phyloP scores from a whole-genome alignment of 2,797 vertebrate genomes.

The Sebastes diaconus region DNA sequence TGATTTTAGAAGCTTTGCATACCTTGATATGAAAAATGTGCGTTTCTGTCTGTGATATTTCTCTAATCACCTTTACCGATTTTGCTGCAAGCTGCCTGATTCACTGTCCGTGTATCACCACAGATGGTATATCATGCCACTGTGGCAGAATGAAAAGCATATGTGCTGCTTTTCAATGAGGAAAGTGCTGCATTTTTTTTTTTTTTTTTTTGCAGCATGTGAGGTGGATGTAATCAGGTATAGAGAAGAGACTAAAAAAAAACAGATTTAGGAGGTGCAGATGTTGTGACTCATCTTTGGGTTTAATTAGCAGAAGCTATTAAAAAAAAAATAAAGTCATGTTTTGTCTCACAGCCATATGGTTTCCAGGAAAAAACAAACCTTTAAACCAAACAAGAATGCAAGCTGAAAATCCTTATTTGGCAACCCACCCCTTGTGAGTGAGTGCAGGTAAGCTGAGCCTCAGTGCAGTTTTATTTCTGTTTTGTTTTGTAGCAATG shows the following conservation, averaged over 20 bases:
- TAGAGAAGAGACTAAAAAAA: constrained; percentile 2
- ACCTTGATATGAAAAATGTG: constrained; percentile 13
- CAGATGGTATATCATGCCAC: constrained; percentile 48
- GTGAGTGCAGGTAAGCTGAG: not conserved
- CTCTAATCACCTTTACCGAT: not conserved
- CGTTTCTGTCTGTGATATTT: constrained; percentile 16
- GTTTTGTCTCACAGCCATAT: constrained; percentile 16
- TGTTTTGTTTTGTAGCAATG: constrained; percentile 12
- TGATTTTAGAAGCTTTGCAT: constrained; percentile 1
- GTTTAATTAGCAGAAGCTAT: constrained; percentile 8
- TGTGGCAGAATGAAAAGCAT: constrained; percentile 28
- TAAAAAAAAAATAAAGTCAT: constrained; percentile 30
- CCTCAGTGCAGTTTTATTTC: constrained; percentile 4
- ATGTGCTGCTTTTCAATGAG: constrained; percentile 15
- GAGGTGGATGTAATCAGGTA: constrained; percentile 22
- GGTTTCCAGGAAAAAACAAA: constrained; percentile 4
- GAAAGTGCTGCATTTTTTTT: constrained; percentile 22
- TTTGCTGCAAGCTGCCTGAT: constrained; percentile 14
- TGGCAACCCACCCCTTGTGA: constrained; percentile 9
- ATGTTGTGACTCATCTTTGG: constrained; percentile 35
- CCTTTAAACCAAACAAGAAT: constrained; percentile 48
- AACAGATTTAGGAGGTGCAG: constrained; percentile 27
- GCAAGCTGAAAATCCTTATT: constrained; percentile 47
- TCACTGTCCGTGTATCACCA: constrained; percentile 7
- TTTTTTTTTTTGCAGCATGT: not conserved